Evolutionary conservation across 2,113 vertebrate genomes (phyloP).

Genomic region (Lates calcarifer): DNA sequence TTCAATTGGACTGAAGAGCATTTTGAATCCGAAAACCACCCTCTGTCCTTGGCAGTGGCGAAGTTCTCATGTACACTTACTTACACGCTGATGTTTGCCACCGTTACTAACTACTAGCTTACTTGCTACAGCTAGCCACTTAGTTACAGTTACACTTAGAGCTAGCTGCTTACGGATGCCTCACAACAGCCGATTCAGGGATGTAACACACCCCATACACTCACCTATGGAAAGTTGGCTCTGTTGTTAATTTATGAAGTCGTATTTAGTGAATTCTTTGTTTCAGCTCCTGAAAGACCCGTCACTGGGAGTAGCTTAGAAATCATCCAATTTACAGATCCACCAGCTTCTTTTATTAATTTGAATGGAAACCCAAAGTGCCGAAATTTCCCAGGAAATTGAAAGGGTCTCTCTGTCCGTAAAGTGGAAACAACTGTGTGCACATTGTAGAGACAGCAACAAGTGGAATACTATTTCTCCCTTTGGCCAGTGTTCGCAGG

Average conservation of each 20-base stretch:
- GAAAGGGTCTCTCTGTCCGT: neutral
- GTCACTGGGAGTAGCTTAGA: neutral
- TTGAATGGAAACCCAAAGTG: slow-evolving; percentile 3
- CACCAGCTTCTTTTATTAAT: neutral
- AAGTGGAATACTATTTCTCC: slow-evolving; percentile 41
- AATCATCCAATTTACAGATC: neutral
- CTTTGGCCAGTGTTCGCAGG: slow-evolving; percentile 4
- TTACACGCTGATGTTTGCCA: neutral
- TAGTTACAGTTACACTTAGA: neutral
- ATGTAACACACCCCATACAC: too few species aligned
- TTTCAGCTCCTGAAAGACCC: neutral
- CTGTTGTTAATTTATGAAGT: neutral
- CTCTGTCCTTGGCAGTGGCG: neutral
- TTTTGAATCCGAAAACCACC: too few species aligned
- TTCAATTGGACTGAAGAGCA: fast-evolving
- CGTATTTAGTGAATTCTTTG: neutral
- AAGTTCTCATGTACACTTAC: neutral
- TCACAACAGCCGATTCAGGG: neutral
- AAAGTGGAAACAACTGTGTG: neutral
- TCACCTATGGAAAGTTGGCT: neutral
- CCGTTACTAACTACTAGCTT: neutral
- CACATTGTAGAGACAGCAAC: slow-evolving; percentile 44
- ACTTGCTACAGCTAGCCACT: neutral
- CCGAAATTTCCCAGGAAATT: neutral
- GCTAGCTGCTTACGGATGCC: neutral